These are phyloP conservation scores for Boloria euphrosyne DNA, from an alignment of 2,888 invertebrate genomes.

Conservation along the genomic window DNA sequence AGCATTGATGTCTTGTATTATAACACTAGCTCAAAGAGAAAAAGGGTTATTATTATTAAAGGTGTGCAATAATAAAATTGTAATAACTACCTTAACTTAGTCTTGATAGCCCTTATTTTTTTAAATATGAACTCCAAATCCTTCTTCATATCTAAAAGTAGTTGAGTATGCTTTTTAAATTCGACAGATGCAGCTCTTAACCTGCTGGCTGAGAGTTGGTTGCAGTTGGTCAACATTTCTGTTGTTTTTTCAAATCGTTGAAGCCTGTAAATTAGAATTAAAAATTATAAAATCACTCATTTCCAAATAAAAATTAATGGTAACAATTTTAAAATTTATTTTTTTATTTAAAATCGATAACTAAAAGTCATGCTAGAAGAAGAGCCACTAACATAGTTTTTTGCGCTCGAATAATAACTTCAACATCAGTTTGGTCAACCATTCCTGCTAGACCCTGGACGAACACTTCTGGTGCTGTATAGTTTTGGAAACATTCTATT, in stretches of 20 bases:
- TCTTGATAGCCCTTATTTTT: slow-evolving; percentile 92
- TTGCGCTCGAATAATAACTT: slow-evolving; percentile 93
- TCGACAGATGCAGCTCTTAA: slow-evolving; percentile 93
- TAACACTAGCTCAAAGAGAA: background rate
- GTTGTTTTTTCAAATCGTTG: slow-evolving; percentile 99
- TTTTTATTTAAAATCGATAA: too few species aligned
- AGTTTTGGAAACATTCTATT: slow-evolving; percentile 95
- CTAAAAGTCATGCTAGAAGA: too few species aligned
- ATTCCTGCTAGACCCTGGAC: slow-evolving; percentile 96
- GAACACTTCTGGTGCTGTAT: slow-evolving; percentile 94
- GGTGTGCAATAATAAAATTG: background rate
- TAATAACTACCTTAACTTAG: slow-evolving; percentile 84
- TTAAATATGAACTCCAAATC: slow-evolving; percentile 97
- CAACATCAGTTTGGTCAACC: slow-evolving; percentile 95
- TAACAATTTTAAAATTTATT: too few species aligned
- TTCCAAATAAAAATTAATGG: too few species aligned
- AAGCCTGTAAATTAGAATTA: slow-evolving; percentile 83
- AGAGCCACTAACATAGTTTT: slow-evolving; percentile 90
- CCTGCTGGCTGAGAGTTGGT: slow-evolving; percentile 94
- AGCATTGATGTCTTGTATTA: too few species aligned
- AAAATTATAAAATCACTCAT: background rate
- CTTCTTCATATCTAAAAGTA: slow-evolving; percentile 94
- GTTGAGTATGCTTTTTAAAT: slow-evolving; percentile 94
- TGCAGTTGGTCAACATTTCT: slow-evolving; percentile 99
- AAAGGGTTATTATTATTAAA: background rate